A percentile compares a stretch with the other conserved stretches of the same genome.
These are phyloP conservation scores for Lasioglossum pauxillum DNA, from an alignment of 2,888 invertebrate genomes.

Conservation along the genomic window DNA sequence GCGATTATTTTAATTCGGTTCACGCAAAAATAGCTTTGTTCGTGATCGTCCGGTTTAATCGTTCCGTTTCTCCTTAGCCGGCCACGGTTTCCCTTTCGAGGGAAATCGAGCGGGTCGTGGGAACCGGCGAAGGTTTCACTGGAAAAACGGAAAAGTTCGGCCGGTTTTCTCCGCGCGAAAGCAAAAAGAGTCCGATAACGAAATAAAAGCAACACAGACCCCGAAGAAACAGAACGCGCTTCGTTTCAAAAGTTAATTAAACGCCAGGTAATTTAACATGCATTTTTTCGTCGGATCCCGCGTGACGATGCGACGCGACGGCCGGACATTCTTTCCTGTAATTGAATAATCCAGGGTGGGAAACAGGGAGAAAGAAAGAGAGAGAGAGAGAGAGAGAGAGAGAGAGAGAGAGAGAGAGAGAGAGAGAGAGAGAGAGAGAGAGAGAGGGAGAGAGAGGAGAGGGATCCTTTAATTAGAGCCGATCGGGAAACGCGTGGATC, in stretches of 20 bases:
- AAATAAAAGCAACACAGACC: background rate
- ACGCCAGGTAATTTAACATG: slow-evolving; percentile 31
- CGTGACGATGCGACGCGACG: background rate
- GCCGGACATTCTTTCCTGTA: slow-evolving; percentile 20
- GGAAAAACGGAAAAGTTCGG: background rate
- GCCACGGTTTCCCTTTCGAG: background rate
- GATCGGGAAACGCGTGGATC: slow-evolving; percentile 15
- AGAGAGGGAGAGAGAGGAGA: background rate
- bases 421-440: background rate
- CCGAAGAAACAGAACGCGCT: background rate
- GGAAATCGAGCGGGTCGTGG: background rate
- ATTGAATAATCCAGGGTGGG: slow-evolving; percentile 38
- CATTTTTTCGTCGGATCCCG: slow-evolving; percentile 16
- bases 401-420: background rate
- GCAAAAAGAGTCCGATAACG: background rate
- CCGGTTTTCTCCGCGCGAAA: background rate
- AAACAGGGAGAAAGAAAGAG: background rate
- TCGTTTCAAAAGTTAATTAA: slow-evolving; percentile 38
- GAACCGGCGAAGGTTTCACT: background rate
- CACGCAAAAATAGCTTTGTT: slow-evolving; percentile 31
- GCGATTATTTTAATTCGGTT: slow-evolving; percentile 40
- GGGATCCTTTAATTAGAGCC: slow-evolving; percentile 18
- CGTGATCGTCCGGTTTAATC: background rate
- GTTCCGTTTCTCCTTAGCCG: slow-evolving; percentile 5
- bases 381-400: background rate